phyloP scores from a whole-genome alignment of 1,140 invertebrate genomes.

The Procambarus virginalis region DNA sequence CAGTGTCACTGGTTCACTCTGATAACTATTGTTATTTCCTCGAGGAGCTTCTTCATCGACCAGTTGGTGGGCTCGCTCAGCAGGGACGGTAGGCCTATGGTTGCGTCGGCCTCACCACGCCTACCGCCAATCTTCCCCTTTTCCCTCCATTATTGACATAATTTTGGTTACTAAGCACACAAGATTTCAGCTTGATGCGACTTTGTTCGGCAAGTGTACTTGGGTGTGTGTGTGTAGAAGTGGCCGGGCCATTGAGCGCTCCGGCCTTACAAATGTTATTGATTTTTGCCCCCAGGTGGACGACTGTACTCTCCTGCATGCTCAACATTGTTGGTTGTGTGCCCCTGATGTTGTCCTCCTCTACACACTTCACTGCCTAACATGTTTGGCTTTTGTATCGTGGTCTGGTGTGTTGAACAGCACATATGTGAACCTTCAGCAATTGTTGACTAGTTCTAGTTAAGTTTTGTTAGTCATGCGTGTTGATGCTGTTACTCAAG shows the following conservation, averaged over 20 bases:
- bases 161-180: neutral
- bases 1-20: neutral
- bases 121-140: neutral
- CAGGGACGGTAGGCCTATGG: slow-evolving; percentile 1
- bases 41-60: neutral
- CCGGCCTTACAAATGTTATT: neutral
- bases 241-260: neutral
- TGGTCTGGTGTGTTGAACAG: no score
- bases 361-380: no score
- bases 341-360: no score
- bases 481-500: no score
- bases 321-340: no score
- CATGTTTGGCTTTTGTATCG: no score
- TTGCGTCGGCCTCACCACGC: slow-evolving; percentile 20
- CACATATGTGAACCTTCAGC: no score
- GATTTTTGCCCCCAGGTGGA: neutral
- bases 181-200: neutral
- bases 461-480: no score
- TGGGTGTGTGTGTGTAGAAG: neutral
- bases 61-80: neutral
- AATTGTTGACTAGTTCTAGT: no score
- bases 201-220: neutral
- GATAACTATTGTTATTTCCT: neutral
- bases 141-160: neutral
- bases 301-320: neutral